Evolutionary conservation across 1,140 invertebrate genomes (phyloP).

Genomic region (Ceratina calcarata): DNA sequence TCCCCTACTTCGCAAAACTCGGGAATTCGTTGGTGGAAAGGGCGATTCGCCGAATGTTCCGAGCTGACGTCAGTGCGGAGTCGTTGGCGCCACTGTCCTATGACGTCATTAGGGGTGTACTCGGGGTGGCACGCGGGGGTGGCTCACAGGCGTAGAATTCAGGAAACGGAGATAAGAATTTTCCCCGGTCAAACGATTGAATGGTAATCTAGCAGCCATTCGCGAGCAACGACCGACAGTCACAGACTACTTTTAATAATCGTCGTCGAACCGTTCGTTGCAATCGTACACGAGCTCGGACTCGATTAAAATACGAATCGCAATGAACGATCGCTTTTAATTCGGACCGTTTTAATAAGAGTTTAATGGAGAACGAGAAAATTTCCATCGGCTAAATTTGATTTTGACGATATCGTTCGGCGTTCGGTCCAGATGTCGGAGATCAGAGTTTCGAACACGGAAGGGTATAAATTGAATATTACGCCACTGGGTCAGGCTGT

Average conservation of each 20-base stretch:
- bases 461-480: constrained; percentile 21
- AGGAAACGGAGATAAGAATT: constrained; percentile 48
- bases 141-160: constrained; percentile 57
- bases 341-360: no score
- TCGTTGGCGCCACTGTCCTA: constrained; percentile 65
- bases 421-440: no score
- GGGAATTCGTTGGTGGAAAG: constrained; percentile 15
- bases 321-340: no score
- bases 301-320: no score
- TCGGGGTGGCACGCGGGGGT: constrained; percentile 34
- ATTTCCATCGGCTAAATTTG: no score
- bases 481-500: constrained; percentile 57
- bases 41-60: constrained; percentile 25
- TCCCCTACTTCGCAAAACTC: background rate
- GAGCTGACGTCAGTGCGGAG: constrained; percentile 61
- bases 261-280: no score
- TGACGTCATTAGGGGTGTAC: constrained; percentile 65
- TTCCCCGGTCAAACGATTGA: background rate
- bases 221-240: no score
- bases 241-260: no score
- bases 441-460: background rate
- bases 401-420: no score
- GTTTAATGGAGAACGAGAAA: no score
- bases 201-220: background rate
- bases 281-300: no score